Conservation (phyloP, 2,888 invertebrate genomes). For the Keiferia lycopersicella region DNA sequence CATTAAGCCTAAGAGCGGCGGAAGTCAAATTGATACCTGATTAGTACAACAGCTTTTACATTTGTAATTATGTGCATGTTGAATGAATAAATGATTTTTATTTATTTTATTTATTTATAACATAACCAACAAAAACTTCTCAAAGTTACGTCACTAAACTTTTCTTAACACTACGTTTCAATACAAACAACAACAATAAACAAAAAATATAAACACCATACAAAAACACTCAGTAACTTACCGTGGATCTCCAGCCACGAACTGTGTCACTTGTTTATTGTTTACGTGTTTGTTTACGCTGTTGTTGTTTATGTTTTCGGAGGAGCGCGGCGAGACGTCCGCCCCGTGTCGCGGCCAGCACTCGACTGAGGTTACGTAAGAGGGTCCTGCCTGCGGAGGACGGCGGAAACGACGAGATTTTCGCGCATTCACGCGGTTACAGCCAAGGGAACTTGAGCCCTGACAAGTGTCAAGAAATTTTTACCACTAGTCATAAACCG, state of each 20-base stretch:
- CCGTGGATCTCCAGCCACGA: constrained; percentile 39
- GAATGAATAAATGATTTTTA: too few species aligned
- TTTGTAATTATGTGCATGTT: too few species aligned
- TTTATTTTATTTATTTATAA: too few species aligned
- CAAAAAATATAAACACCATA: constrained; percentile 27
- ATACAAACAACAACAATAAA: constrained; percentile 20
- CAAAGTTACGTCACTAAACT: not conserved
- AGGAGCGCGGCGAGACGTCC: constrained; percentile 49
- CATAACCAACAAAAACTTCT: not conserved
- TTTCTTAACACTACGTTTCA: not conserved
- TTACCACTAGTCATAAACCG: not conserved
- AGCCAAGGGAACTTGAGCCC: constrained; percentile 48
- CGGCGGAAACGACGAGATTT: constrained; percentile 43
- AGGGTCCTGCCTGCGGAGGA: constrained; percentile 51
- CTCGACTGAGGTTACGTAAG: constrained; percentile 77
- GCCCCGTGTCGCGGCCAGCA: constrained; percentile 51
- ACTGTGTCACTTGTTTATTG: constrained; percentile 49
- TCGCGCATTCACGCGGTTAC: constrained; percentile 52
- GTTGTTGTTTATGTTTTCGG: constrained; percentile 76
- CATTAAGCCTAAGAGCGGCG: too few species aligned
- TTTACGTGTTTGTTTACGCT: constrained; percentile 76
- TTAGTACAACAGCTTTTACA: not conserved
- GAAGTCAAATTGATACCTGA: not conserved
- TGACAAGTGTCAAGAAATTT: constrained; percentile 24
- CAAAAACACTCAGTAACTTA: constrained; percentile 38